Evolutionary conservation across 2,797 vertebrate genomes (phyloP).

Genomic region (Ataeniobius toweri): DNA sequence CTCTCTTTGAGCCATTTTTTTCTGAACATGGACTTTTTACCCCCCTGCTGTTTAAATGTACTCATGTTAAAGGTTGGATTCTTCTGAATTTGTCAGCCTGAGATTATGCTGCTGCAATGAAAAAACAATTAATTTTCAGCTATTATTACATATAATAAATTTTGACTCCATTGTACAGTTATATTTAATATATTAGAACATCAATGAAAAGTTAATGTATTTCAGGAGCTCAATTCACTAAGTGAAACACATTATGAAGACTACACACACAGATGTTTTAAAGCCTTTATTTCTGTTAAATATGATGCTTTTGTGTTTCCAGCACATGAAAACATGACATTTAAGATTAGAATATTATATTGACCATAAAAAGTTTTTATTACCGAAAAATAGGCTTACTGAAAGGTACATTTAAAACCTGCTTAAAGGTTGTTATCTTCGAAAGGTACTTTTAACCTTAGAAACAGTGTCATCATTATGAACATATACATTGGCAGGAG

Average conservation of each 20-base stretch:
- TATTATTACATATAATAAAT: background rate
- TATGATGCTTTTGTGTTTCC: background rate
- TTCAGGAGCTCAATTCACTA: too few species aligned
- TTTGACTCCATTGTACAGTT: background rate
- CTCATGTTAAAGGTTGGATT: too few species aligned
- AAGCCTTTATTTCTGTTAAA: background rate
- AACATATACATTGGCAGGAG: constrained; percentile 10
- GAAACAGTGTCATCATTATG: constrained; percentile 30
- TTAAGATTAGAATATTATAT: background rate
- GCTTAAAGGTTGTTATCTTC: background rate
- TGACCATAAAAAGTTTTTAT: background rate
- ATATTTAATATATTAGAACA: too few species aligned
- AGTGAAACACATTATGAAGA: background rate
- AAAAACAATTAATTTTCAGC: too few species aligned
- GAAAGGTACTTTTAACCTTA: background rate
- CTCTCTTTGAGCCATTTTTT: background rate
- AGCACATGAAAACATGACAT: background rate
- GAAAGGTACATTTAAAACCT: background rate
- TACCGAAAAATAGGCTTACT: background rate
- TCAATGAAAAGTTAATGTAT: too few species aligned
- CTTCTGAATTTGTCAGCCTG: too few species aligned
- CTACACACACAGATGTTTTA: background rate
- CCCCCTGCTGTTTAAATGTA: too few species aligned
- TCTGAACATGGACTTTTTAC: too few species aligned
- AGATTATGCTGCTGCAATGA: too few species aligned